Evolutionary conservation across 2,113 vertebrate genomes (phyloP), one percentile per base, ranked within the genome.

Genomic region (Nyctereutes procyonoides): DNA sequence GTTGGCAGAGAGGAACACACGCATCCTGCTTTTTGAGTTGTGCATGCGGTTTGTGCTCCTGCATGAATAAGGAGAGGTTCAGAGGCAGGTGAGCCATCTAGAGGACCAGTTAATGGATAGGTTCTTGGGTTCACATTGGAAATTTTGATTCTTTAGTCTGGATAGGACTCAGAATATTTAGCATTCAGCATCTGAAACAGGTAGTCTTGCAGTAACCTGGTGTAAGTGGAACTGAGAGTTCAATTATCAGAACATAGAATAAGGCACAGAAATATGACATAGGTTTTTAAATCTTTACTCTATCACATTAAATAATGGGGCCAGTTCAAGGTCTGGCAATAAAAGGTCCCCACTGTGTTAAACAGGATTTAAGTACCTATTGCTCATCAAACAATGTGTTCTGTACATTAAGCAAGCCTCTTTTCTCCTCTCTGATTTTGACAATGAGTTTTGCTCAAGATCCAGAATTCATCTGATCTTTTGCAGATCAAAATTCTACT

Each of bases 251-350:
- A 24, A 51, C 4, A n/a, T 8, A 67, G 43, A 74, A 7, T 43
- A 51, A 35, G 20, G 35, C 32, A 15, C 6, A 93, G 48, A 93
- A 79, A n/a, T 48, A 60, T 55, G 77, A 28, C 8, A 60, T 12
- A 53, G 24, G 3, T 55, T 91, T 95, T 88, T 43, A 63, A 89
- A 51, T 60, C 4, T 88, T 48, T 87, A 10, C 30, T 95, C 24
- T 91, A 48, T 58, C 15, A 17, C 71, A 28, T 76, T 76, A 48
- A 76, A 28, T 76, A 10, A 71, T 38, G 89, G 51, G 10, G 35
- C 60, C 43, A 62, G 56, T 53, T 32, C 22, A n/a, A 55, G 3
- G 4, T 82, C 28, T n/a, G 1, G 15, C 38, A 26, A 4, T 38
- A 30, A 88, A 15, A 73, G n/a, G 2, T 22, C 15, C 53, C 9